Base-by-base conservation (phyloP, 2,797 vertebrate species). In the Falco concolor region DNA sequence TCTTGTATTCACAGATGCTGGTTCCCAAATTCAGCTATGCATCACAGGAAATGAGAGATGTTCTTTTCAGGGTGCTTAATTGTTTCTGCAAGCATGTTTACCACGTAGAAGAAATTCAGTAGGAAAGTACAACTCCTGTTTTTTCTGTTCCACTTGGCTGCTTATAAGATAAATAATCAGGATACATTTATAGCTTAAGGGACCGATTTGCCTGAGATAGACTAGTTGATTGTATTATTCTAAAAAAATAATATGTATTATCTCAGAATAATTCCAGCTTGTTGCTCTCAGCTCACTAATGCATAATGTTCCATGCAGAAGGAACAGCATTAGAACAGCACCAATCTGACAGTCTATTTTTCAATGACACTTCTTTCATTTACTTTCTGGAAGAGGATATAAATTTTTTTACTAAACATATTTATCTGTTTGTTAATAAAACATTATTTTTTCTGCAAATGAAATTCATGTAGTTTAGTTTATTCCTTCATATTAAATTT, bases 131-230 rank as follows among this genome's bases (percentile, higher is more conserved):
- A 87, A 91, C 49, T 93, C 44, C 54, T 93, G n/a, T n/a, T 93
- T 90, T 89, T 91, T 60, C 45, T 76, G 76, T 97, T 96, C 87
- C 69, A 86, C 92, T 95, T 83, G 87, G 65, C 70, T 96, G 54
- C 83, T 96, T 84, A 91, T 88, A 89, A 97, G 94, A 97, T 93
- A 96, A 96, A 97, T 96, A 95, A 95, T 90, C 91, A 95, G 82
- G 68, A 95, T 94, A 70, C 56, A 93, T 79, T 95, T 96, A 93
- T 90, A 95, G 86, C 93, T 96, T 92, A 97, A 94, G 95, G 92
- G 79, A 96, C 88, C 23, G 13, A 94, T 96, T 97, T 96, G 50
- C 84, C 89, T 50, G 65, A 93, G 90, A 97, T 77, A 82, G 63
- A 95, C 93, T 53, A 87, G 87, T 82, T 95, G 84, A 95, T 89